Percentiles rank a stretch among this genome's conserved stretches.
Conservation (phyloP, 2,113 vertebrate species). For the Neopipo cinnamomea region DNA sequence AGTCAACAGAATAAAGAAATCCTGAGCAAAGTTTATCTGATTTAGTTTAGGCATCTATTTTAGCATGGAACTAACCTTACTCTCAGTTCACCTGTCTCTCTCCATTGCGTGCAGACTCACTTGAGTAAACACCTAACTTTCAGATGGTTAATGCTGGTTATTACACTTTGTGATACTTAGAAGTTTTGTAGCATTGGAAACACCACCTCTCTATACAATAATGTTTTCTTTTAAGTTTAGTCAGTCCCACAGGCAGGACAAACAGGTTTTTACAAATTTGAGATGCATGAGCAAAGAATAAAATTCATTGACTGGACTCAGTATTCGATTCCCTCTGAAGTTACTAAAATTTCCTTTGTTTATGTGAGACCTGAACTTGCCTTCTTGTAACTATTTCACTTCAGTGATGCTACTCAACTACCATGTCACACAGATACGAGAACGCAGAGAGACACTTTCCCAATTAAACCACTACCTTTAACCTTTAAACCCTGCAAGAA, state of each 20-base stretch:
- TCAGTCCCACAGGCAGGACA: background rate
- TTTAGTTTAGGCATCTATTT: background rate
- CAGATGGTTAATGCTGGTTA: background rate
- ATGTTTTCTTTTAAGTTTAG: conserved; percentile 10
- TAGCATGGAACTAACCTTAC: background rate
- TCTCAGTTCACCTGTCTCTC: background rate
- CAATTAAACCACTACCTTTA: background rate
- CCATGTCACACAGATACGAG: background rate
- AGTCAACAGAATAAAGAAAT: background rate
- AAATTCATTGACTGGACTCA: background rate
- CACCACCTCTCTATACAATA: background rate
- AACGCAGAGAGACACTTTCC: background rate
- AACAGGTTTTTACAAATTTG: background rate
- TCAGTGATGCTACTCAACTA: background rate
- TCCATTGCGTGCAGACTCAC: background rate
- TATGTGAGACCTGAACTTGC: background rate
- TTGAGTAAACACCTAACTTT: background rate
- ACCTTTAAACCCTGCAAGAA: background rate
- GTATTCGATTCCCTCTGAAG: background rate
- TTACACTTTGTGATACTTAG: background rate
- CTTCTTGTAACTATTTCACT: background rate
- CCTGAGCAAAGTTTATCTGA: background rate
- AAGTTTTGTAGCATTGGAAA: background rate
- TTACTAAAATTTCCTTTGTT: background rate
- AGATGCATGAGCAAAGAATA: background rate